Evolutionary conservation across 2,888 invertebrate genomes (phyloP).

Genomic region (Habrosyne pyritoides): DNA sequence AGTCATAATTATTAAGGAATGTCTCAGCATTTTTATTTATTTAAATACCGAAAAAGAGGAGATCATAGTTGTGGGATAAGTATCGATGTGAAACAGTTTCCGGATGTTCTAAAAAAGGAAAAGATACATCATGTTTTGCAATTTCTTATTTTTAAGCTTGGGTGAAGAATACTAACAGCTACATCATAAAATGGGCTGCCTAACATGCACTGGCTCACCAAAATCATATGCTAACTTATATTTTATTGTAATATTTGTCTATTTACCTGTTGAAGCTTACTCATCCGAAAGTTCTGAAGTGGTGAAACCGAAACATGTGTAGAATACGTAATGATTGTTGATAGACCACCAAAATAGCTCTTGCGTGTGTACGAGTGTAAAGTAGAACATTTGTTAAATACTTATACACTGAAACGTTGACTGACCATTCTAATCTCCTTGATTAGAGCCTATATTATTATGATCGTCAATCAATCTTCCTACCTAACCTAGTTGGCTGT

Average conservation of each 20-base stretch:
- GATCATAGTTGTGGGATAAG: no score
- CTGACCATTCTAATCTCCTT: no score
- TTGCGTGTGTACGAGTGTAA: background rate
- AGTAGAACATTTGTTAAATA: background rate
- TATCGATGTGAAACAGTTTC: background rate
- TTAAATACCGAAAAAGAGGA: no score
- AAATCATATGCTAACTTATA: background rate
- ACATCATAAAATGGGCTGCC: background rate
- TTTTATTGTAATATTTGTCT: background rate
- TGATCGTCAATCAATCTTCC: no score
- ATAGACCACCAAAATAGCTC: background rate
- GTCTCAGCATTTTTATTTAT: no score
- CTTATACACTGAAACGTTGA: no score
- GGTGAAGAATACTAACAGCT: background rate
- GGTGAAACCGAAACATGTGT: background rate
- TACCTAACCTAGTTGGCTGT: no score
- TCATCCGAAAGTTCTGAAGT: background rate
- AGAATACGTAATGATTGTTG: background rate
- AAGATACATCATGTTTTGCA: background rate
- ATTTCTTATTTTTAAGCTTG: background rate
- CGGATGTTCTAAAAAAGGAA: background rate
- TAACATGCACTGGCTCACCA: background rate
- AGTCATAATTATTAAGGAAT: no score
- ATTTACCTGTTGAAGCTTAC: constrained; percentile 7
- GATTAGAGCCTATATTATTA: no score